Conservation (phyloP, 2,113 vertebrate genomes). For the Formicarius rufipectus region DNA sequence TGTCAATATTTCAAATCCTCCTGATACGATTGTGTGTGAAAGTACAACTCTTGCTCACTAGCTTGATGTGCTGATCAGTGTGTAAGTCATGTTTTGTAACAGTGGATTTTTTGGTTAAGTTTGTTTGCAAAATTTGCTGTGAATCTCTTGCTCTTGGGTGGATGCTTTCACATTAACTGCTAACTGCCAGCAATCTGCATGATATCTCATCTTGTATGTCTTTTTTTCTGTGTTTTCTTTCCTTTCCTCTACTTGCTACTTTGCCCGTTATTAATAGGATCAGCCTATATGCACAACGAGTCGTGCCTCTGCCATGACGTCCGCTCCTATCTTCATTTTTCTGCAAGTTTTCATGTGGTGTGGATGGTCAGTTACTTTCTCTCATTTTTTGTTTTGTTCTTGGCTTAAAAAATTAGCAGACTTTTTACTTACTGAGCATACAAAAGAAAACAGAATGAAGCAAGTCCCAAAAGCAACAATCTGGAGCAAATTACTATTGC, state of each 20-base stretch:
- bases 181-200: conserved; percentile 80
- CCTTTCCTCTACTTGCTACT: conserved; percentile 81
- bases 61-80: conserved; percentile 68
- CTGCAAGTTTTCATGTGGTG: conserved; percentile 93
- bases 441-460: conserved; percentile 12
- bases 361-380: conserved; percentile 91
- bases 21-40: conserved; percentile 70
- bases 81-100: conserved; percentile 61
- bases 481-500: conserved; percentile 16
- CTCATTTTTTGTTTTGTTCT: conserved; percentile 74
- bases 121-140: conserved; percentile 68
- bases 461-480: not conserved
- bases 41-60: conserved; percentile 70
- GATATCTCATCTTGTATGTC: conserved; percentile 81
- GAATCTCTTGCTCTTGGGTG: conserved; percentile 73
- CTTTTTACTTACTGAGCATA: conserved; percentile 27
- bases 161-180: conserved; percentile 75
- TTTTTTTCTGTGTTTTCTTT: conserved; percentile 81
- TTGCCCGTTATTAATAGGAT: conserved; percentile 87
- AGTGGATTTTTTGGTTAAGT: conserved; percentile 66
- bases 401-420: conserved; percentile 59
- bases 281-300: conserved; percentile 89
- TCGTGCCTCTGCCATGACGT: conserved; percentile 81
- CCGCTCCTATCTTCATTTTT: conserved; percentile 85
- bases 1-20: not conserved